Conservation (phyloP, 2,888 invertebrate genomes). For the Leptopilina syphax region DNA sequence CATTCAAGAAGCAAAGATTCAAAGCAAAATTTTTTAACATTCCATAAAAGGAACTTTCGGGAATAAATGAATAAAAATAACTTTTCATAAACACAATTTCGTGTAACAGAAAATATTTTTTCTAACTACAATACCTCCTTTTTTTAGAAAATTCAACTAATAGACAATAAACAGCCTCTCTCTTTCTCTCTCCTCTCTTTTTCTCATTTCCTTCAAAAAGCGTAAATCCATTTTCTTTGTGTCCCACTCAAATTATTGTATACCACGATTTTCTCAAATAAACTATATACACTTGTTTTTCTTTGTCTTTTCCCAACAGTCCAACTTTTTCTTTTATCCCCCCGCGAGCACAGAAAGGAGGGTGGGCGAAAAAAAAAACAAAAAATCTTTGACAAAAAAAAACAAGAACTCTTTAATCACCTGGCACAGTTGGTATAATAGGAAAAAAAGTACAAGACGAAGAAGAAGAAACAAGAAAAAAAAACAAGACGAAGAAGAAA, state of each 20-base stretch:
- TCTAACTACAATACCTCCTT: too few relatives aligned
- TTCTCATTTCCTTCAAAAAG: not conserved
- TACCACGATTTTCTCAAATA: not conserved
- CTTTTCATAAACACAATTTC: slow-evolving; percentile 2
- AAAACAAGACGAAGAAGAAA: not conserved
- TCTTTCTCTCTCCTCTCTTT: too few relatives aligned
- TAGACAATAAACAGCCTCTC: too few relatives aligned
- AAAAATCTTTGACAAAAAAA: slow-evolving; percentile 11
- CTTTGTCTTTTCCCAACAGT: not conserved
- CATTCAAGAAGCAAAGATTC: not conserved
- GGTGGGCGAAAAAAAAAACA: not conserved
- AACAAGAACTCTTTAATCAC: slow-evolving; percentile 19
- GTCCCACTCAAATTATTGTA: not conserved
- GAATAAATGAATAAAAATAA: not conserved
- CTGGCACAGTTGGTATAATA: slow-evolving; percentile 8
- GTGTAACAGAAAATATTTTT: not conserved
- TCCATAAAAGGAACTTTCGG: not conserved
- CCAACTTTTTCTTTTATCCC: not conserved
- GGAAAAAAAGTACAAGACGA: not conserved
- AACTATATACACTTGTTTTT: not conserved
- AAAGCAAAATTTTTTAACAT: not conserved
- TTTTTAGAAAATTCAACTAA: too few relatives aligned
- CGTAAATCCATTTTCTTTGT: not conserved
- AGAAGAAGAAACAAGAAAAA: not conserved
- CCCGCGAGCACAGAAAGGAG: not conserved